These are phyloP conservation scores for Aradophagus sp. DNA, from an alignment of 1,140 invertebrate species.

Conservation along the genomic window DNA sequence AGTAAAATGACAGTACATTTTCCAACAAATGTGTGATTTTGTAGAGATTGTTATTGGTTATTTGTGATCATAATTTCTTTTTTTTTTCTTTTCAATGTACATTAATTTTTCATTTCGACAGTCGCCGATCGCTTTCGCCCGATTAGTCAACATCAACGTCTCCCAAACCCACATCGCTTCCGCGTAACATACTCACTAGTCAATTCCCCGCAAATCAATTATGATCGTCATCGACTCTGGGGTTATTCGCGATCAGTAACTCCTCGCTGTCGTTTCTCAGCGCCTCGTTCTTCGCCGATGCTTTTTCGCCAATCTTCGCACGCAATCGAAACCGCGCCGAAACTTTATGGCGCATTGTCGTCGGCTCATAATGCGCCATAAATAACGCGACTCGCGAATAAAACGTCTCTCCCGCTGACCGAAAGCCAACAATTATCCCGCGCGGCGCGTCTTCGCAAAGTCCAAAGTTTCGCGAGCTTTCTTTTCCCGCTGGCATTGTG, in stretches of 20 bases:
- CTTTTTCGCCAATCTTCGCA: not conserved
- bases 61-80: no score
- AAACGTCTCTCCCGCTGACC: not conserved
- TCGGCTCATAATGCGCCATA: slow-evolving; percentile 24
- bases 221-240: not conserved
- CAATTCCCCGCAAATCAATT: not conserved
- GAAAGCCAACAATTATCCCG: slow-evolving; percentile 10
- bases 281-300: not conserved
- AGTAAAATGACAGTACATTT: no score
- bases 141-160: no score
- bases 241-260: not conserved
- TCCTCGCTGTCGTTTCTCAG: slow-evolving; percentile 1
- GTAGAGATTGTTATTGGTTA: no score
- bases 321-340: not conserved
- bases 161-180: no score
- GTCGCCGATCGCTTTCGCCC: no score
- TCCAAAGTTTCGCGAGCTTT: slow-evolving; percentile 27
- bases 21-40: no score
- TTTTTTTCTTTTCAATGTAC: no score
- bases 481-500: slow-evolving; percentile 41
- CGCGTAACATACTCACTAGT: no score
- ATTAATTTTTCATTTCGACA: no score
- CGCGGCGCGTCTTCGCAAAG: not conserved
- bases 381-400: slow-evolving; percentile 16
- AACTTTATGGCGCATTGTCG: slow-evolving; percentile 40